phyloP scores from a whole-genome alignment of 64 coral and sea anemone genomes.

The Catalaphyllia jardinei region DNA sequence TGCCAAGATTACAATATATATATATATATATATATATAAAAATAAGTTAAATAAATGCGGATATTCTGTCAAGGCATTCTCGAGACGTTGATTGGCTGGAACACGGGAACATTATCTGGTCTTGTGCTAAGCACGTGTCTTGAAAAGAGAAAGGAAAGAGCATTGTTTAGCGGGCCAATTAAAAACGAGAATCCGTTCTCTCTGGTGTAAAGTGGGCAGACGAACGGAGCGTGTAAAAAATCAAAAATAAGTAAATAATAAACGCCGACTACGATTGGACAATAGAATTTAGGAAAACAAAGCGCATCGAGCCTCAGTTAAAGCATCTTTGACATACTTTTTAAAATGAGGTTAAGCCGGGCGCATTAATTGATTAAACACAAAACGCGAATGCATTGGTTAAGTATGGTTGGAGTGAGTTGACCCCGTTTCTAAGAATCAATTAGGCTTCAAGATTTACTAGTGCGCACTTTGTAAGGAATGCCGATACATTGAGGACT shows the following conservation, averaged over 20 bases:
- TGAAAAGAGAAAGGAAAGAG: constrained; percentile 20
- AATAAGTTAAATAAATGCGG: constrained; percentile 30
- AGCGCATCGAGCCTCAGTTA: constrained; percentile 2
- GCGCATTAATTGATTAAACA: background rate
- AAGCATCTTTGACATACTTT: constrained; percentile 22
- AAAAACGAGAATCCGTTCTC: constrained; percentile 1
- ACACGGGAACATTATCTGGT: constrained; percentile 19
- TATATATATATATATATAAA: constrained; percentile 57
- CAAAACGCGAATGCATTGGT: background rate
- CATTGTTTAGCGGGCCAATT: constrained; percentile 64
- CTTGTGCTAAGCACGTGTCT: constrained; percentile 72
- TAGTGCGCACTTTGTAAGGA: background rate
- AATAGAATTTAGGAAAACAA: constrained; percentile 52
- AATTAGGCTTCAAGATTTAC: background rate
- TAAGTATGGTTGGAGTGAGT: background rate
- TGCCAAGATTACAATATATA: constrained; percentile 32
- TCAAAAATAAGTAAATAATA: constrained; percentile 77
- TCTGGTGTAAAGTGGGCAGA: constrained; percentile 42
- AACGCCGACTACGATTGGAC: constrained; percentile 23
- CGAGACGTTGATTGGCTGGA: constrained; percentile 24
- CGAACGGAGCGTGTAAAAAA: constrained; percentile 66
- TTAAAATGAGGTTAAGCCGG: constrained; percentile 15
- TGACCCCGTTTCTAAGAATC: background rate
- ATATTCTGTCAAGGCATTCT: constrained; percentile 52
- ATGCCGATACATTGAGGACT: constrained; percentile 12